phyloP scores from a whole-genome alignment of 2,888 invertebrate species.

The Dione vanillae region DNA sequence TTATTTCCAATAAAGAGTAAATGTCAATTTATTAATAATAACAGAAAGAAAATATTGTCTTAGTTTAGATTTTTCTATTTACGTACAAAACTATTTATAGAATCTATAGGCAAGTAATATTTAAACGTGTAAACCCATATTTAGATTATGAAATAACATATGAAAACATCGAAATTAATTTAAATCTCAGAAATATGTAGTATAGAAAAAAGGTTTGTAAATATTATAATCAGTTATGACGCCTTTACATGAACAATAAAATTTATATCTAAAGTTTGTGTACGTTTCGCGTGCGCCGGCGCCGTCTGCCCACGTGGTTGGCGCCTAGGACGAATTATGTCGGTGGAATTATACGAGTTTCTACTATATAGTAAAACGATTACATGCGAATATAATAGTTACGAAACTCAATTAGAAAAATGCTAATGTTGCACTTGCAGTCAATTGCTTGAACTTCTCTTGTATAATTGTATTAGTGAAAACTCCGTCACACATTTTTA shows the following conservation, averaged over 20 bases:
- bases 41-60: no score
- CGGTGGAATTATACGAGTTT: background rate
- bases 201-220: slow-evolving; percentile 14
- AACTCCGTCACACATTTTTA: no score
- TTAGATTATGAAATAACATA: background rate
- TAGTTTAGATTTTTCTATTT: no score
- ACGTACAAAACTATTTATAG: no score
- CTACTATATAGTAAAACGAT: background rate
- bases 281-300: slow-evolving; percentile 47
- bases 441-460: no score
- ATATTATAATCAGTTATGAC: slow-evolving; percentile 30
- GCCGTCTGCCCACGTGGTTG: slow-evolving; percentile 48
- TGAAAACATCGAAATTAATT: background rate
- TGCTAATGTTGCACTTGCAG: no score
- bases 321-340: slow-evolving; percentile 42
- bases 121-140: background rate
- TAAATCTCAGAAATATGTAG: background rate
- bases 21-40: no score
- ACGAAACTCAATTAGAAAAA: background rate
- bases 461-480: no score
- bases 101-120: no score
- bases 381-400: background rate
- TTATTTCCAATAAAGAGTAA: no score
- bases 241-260: slow-evolving; percentile 42
- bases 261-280: slow-evolving; percentile 44